phyloP scores from a whole-genome alignment of 1,140 invertebrate species.

The Homarus americanus region DNA sequence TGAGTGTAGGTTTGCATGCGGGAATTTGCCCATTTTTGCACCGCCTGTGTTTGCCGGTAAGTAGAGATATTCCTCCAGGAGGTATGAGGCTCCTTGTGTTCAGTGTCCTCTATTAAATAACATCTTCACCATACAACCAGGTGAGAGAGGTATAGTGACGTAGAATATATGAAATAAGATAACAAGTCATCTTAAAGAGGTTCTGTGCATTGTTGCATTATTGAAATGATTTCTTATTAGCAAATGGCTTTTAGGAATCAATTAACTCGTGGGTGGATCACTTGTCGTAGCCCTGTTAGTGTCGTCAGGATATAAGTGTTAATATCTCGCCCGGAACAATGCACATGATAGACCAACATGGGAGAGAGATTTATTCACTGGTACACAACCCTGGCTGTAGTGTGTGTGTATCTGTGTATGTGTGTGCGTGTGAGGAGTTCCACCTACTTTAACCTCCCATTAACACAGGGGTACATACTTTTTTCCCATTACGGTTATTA shows the following conservation, averaged over 20 bases:
- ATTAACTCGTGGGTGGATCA: too few relatives aligned
- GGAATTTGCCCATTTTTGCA: constrained; percentile 52
- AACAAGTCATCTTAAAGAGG: not conserved
- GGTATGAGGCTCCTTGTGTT: not conserved
- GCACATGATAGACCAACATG: too few relatives aligned
- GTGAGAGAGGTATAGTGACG: not conserved
- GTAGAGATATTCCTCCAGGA: constrained; percentile 10
- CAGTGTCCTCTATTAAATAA: not conserved
- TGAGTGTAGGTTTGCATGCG: constrained; percentile 37
- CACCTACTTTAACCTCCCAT: too few relatives aligned
- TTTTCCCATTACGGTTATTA: too few relatives aligned
- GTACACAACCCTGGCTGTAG: too few relatives aligned
- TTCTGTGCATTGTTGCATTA: not conserved
- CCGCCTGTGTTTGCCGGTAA: constrained; percentile 24
- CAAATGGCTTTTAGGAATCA: not conserved
- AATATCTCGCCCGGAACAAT: too few relatives aligned
- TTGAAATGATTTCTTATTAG: not conserved
- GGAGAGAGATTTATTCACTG: too few relatives aligned
- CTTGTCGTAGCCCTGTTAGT: too few relatives aligned
- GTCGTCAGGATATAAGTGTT: too few relatives aligned
- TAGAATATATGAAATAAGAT: not conserved
- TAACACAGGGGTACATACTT: too few relatives aligned
- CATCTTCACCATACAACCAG: too few relatives aligned
- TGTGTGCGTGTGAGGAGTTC: not conserved
- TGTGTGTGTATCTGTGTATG: not conserved